Percentiles rank a stretch among this genome's conserved stretches.
Conservation (phyloP, 2,797 vertebrate genomes). For the Zenarchopterus dispar region DNA sequence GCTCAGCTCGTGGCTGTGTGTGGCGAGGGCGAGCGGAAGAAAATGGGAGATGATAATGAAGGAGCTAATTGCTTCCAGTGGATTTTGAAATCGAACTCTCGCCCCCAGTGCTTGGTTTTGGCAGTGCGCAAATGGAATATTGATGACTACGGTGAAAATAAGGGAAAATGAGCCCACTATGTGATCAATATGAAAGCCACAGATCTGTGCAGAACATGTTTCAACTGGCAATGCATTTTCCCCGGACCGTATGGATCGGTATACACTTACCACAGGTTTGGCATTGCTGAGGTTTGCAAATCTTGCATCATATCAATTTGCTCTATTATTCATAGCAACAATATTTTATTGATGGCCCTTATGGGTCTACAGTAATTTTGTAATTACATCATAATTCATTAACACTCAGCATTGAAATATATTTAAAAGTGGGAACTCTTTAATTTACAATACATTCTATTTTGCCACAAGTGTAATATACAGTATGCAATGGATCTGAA, state of each 20-base stretch:
- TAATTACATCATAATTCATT: slow-evolving; percentile 57
- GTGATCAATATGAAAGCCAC: slow-evolving; percentile 79
- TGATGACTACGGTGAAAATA: slow-evolving; percentile 75
- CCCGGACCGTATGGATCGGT: slow-evolving; percentile 71
- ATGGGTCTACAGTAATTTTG: slow-evolving; percentile 31
- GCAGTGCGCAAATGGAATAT: slow-evolving; percentile 74
- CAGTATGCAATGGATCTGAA: not conserved
- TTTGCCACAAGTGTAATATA: too few relatives aligned
- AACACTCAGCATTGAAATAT: slow-evolving; percentile 18
- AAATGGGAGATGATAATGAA: slow-evolving; percentile 77
- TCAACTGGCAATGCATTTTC: slow-evolving; percentile 74
- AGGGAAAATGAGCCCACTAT: slow-evolving; percentile 70
- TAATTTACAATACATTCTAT: too few relatives aligned
- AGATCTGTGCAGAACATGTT: slow-evolving; percentile 71
- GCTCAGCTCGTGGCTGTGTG: slow-evolving; percentile 23
- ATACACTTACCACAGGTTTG: slow-evolving; percentile 69
- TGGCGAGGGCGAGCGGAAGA: slow-evolving; percentile 31
- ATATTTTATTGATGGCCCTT: slow-evolving; percentile 45
- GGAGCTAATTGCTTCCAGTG: slow-evolving; percentile 82
- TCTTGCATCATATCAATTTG: slow-evolving; percentile 72
- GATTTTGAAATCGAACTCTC: slow-evolving; percentile 81
- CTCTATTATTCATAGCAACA: slow-evolving; percentile 68
- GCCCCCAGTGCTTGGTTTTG: slow-evolving; percentile 46
- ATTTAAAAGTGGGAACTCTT: not conserved
- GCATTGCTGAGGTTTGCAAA: slow-evolving; percentile 75